Base-by-base conservation (phyloP, 2,888 invertebrate genomes). In the Ctena decussata region DNA sequence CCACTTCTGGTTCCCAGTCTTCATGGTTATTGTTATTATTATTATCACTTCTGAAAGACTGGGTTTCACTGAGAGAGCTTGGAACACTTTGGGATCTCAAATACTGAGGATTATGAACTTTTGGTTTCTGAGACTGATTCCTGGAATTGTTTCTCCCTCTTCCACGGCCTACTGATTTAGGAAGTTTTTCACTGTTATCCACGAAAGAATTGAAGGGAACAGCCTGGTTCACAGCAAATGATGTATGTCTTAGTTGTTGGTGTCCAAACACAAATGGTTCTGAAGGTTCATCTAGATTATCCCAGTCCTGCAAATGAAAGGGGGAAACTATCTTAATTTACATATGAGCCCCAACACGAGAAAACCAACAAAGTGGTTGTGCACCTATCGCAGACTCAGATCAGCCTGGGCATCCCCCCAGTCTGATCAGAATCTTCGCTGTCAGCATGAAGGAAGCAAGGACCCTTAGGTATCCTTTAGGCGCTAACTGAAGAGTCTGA, bases 291-390 rank as follows among this genome's bases (percentile, higher is more conserved):
- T 77, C 82, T 0, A 82, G 30, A 27, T 77, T 44, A n/a, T 77
- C 39, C 82, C 77, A 82, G 35, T 82, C 77, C 82, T 82, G 77
- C 0, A 81, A 60, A 57, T 5, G 5, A 57, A 30, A 18, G n/a
- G n/a, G n/a, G n/a, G n/a, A n/a, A n/a, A n/a, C n/a, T n/a, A n/a
- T n/a, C n/a, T n/a, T n/a, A n/a, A n/a, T n/a, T n/a, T n/a, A n/a
- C n/a, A n/a, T n/a, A n/a, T n/a, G n/a, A n/a, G n/a, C n/a, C n/a
- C n/a, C n/a, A n/a, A n/a, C n/a, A n/a, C n/a, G n/a, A n/a, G n/a
- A n/a, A n/a, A n/a, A n/a, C n/a, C n/a, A n/a, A n/a, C n/a, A n/a
- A n/a, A n/a, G n/a, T n/a, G n/a, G n/a, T n/a, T n/a, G n/a, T n/a
- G n/a, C n/a, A n/a, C n/a, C n/a, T n/a, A n/a, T n/a, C n/a, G n/a